Conservation (phyloP, 30 jellyfish, hydroid and myxozoan genomes). For the Cassiopea andromeda region DNA sequence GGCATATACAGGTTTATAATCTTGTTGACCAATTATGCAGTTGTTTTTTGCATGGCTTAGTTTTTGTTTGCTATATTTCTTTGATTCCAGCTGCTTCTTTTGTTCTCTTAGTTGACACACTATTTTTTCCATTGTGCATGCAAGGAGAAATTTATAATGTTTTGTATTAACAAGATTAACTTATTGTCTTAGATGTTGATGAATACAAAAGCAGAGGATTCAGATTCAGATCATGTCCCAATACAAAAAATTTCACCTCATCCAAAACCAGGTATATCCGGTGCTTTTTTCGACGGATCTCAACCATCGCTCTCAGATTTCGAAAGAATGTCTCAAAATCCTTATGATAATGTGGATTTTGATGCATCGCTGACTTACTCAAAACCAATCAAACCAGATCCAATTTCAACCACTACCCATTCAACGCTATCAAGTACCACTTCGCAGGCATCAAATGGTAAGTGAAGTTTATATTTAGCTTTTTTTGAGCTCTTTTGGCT, state of each 20-base stretch:
- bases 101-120: too few species aligned
- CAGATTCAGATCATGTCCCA: constrained; percentile 82
- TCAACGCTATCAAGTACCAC: constrained; percentile 25
- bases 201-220: constrained; percentile 52
- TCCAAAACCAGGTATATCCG: constrained; percentile 74
- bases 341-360: constrained; percentile 57
- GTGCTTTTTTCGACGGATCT: constrained; percentile 28
- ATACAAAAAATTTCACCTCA: constrained; percentile 71
- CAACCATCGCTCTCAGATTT: constrained; percentile 19
- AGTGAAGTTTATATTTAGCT: background rate
- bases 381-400: constrained; percentile 26
- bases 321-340: constrained; percentile 53
- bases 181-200: constrained; percentile 24
- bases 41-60: too few species aligned
- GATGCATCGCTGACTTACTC: constrained; percentile 26
- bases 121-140: too few species aligned
- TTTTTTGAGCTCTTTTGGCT: background rate
- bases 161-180: too few species aligned
- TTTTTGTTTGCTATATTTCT: too few species aligned
- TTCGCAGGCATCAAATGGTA: constrained; percentile 43
- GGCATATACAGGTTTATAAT: too few species aligned
- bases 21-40: too few species aligned
- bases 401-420: constrained; percentile 8
- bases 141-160: too few species aligned
- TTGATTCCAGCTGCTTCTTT: too few species aligned